Conservation (phyloP, 2,113 vertebrate genomes). For the Romanogobio albipinnatus region DNA sequence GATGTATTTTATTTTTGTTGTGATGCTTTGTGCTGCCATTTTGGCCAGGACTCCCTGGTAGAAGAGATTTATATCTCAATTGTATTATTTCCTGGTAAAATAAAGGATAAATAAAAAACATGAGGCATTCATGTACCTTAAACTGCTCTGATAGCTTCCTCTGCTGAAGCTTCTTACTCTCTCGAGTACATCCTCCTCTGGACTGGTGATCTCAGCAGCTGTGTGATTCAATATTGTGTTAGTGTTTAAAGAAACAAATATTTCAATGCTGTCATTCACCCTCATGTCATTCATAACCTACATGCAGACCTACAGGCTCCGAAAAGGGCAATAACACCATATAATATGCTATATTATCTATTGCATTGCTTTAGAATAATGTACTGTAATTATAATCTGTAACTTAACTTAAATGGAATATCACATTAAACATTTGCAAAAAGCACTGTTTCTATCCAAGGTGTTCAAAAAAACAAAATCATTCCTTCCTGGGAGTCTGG, state of each 20-base stretch:
- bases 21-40: too few species aligned
- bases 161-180: conserved; percentile 61
- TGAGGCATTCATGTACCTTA: conserved; percentile 64
- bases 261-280: not conserved
- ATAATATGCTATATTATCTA: not conserved
- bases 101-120: not conserved
- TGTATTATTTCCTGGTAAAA: too few species aligned
- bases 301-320: not conserved
- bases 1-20: too few species aligned
- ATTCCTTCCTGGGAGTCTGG: too few species aligned
- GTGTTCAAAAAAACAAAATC: not conserved
- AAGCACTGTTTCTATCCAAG: too few species aligned
- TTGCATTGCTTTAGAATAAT: not conserved
- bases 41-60: too few species aligned
- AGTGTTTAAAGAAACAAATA: not conserved
- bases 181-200: conserved; percentile 51
- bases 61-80: too few species aligned
- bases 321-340: not conserved
- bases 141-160: conserved; percentile 60
- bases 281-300: not conserved
- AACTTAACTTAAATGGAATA: not conserved
- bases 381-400: not conserved
- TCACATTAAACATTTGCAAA: not conserved
- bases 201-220: conserved; percentile 55
- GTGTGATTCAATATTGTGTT: conserved; percentile 37